These are phyloP conservation scores for Mionectes macconnelli DNA, from an alignment of 2,113 vertebrate genomes.

Conservation along the genomic window DNA sequence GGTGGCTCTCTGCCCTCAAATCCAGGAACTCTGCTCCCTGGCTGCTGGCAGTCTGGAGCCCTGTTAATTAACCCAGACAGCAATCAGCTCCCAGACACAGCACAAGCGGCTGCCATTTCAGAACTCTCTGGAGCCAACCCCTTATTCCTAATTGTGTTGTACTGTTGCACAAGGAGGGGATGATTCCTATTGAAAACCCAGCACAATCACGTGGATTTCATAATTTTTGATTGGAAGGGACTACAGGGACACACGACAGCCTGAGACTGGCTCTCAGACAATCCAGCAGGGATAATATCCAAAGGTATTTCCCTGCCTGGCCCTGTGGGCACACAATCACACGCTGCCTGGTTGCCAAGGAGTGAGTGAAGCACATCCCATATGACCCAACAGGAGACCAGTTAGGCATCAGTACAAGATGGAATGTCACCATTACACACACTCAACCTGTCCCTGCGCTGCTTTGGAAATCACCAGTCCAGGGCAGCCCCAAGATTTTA, in stretches of 20 bases:
- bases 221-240: neutral
- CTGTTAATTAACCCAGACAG: neutral
- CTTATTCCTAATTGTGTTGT: neutral
- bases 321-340: accelerated
- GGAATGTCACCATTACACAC: neutral
- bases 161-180: neutral
- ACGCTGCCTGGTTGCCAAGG: neutral
- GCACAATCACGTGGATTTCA: neutral
- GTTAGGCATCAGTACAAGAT: neutral
- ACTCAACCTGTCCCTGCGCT: neutral
- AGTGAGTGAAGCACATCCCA: neutral
- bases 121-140: neutral
- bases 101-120: neutral
- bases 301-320: neutral
- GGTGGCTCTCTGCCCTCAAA: neutral
- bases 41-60: neutral
- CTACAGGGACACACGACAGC: neutral
- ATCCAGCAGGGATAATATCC: neutral
- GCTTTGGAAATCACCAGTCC: neutral
- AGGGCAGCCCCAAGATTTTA: neutral
- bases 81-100: neutral
- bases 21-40: neutral
- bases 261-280: neutral
- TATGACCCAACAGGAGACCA: neutral
- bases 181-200: neutral